Base-by-base conservation (phyloP, 2,797 vertebrate species). In the Cirrhinus mrigala region DNA sequence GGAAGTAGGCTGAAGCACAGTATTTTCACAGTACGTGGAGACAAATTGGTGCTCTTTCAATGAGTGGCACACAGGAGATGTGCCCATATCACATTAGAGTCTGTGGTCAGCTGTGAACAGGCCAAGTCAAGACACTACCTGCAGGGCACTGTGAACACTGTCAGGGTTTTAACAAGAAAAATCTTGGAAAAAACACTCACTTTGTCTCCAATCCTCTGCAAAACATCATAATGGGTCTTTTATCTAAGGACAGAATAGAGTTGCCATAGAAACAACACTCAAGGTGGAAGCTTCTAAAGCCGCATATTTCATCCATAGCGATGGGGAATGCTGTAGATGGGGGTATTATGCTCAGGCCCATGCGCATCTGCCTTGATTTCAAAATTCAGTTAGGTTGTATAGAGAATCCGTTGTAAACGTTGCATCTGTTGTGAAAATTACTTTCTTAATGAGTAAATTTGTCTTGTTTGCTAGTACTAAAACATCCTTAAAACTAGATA, bases 201-300 rank as follows among this genome's bases (percentile, higher is more conserved):
- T 87, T 83, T 86, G 83, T 87, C 75, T 88, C 68, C 27, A 84
- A 84, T 83, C 80, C 81, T 62, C 86, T 48, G 70, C 85, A 87
- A 88, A 86, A 88, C 85, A 90, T 87, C 88, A 90, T 87, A 92
- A 91, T 84, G 73, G 90, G 81, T 91, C 87, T 91, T 89, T 92
- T 89, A 92, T 92, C 90, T 88, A 81, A 85, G 84, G 56, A 88
- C 81, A 81, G 86, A 87, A 91, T 86, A 71, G 84, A 88, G 92
- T 92, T 92, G 88, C 91, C 90, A 92, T 92, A 91, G 91, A 90
- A 92, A 92, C 92, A 88, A 87, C 90, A 85, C 87, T 91, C 84
- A 88, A 90, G 89, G 87, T 87, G 86, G 89, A 88, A 86, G 85
- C 87, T 90, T 91, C 60, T 87, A 88, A 90, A 87, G 83, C 40